A percentile compares a stretch with the other conserved stretches of the same genome.
These are phyloP conservation scores for Cossypha heuglini DNA, from an alignment of 2,797 vertebrate species.

Conservation along the genomic window DNA sequence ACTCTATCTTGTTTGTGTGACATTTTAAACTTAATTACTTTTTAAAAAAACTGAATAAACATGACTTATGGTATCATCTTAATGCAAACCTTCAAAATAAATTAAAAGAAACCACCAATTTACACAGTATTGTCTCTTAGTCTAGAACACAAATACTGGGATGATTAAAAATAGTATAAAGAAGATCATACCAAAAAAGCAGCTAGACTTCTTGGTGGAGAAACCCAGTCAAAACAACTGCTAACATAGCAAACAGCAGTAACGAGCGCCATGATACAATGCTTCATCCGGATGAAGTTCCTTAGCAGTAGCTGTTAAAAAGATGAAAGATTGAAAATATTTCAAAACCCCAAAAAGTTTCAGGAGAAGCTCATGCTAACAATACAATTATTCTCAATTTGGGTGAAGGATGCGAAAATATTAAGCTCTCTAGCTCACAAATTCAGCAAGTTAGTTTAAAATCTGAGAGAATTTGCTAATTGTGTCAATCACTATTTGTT, in stretches of 20 bases:
- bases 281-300: conserved; percentile 90
- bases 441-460: background rate
- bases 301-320: conserved; percentile 85
- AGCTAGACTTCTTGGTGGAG: conserved; percentile 93
- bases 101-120: background rate
- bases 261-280: conserved; percentile 90
- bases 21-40: background rate
- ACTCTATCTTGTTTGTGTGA: background rate
- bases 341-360: conserved; percentile 34
- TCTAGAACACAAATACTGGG: background rate
- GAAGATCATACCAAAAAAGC: conserved; percentile 90
- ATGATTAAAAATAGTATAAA: conserved; percentile 23
- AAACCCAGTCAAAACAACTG: conserved; percentile 98
- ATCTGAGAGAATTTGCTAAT: background rate
- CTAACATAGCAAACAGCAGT: conserved; percentile 91
- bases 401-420: background rate
- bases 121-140: background rate
- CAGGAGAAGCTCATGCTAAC: background rate
- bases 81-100: background rate
- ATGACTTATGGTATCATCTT: rapidly evolving
- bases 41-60: background rate
- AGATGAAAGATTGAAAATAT: conserved; percentile 22
- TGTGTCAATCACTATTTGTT: background rate
- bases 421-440: background rate
- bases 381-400: background rate